Conservation (phyloP, 2,888 invertebrate species). For the Cyrtodaria siliqua region DNA sequence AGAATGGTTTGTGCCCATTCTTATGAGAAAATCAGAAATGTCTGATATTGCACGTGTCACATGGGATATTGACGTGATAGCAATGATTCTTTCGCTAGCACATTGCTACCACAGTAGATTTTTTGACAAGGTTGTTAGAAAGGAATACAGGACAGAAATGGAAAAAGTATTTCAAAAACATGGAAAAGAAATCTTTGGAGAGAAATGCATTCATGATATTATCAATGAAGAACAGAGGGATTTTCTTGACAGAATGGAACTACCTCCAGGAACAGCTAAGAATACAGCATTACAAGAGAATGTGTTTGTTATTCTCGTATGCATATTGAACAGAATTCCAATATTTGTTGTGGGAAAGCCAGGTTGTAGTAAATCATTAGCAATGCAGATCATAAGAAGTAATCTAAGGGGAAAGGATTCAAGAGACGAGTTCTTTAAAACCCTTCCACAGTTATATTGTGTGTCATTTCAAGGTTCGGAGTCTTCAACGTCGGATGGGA, state of each 20-base stretch:
- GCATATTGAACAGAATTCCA: slow-evolving; percentile 72
- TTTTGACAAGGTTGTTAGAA: slow-evolving; percentile 28
- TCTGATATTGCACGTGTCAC: not conserved
- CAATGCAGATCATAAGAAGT: slow-evolving; percentile 71
- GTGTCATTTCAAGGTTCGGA: slow-evolving; percentile 76
- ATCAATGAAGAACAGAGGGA: slow-evolving; percentile 67
- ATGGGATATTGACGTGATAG: not conserved
- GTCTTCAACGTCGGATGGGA: slow-evolving; percentile 77
- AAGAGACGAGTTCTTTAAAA: slow-evolving; percentile 64
- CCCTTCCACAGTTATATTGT: slow-evolving; percentile 68
- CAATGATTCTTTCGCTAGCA: slow-evolving; percentile 59
- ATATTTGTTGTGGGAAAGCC: slow-evolving; percentile 76
- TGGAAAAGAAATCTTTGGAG: not conserved
- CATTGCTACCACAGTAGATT: slow-evolving; percentile 67
- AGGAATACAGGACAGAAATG: slow-evolving; percentile 39
- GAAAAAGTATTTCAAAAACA: slow-evolving; percentile 23
- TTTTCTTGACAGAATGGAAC: slow-evolving; percentile 67
- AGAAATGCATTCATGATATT: slow-evolving; percentile 33
- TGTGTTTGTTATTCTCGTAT: slow-evolving; percentile 73
- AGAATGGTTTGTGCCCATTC: slow-evolving; percentile 40
- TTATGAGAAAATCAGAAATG: not conserved
- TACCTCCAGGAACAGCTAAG: slow-evolving; percentile 70
- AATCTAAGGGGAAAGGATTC: slow-evolving; percentile 74
- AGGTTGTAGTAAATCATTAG: slow-evolving; percentile 75
- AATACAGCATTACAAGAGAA: slow-evolving; percentile 74